These are phyloP conservation scores for Platalea minor DNA, from an alignment of 2,797 vertebrate genomes.

Conservation along the genomic window DNA sequence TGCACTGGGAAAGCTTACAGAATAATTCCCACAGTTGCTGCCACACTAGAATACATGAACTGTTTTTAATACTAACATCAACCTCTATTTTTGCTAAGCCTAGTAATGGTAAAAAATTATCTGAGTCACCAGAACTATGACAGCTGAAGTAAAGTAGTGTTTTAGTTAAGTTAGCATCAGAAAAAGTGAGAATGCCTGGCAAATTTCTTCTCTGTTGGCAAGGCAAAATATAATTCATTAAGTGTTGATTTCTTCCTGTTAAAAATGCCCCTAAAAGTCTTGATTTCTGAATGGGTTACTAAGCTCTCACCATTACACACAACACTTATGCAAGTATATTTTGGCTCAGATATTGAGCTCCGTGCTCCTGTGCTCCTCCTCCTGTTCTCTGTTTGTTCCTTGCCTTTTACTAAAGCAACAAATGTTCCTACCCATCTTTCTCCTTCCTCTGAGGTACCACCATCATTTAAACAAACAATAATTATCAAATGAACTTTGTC, in stretches of 20 bases:
- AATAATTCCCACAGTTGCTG: not conserved
- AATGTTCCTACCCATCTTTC: not conserved
- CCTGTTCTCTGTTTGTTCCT: not conserved
- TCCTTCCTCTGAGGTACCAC: not conserved
- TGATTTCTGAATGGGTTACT: not conserved
- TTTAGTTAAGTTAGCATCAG: not conserved
- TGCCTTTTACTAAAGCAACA: not conserved
- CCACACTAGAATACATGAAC: not conserved
- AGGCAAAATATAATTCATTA: not conserved
- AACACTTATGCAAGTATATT: not conserved
- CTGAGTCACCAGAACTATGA: not conserved
- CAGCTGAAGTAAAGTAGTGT: not conserved
- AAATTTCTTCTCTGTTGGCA: not conserved
- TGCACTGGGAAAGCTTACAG: not conserved
- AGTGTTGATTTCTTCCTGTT: not conserved
- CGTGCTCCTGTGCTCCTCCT: accelerated
- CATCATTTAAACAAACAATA: not conserved
- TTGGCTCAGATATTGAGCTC: not conserved
- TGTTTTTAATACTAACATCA: not conserved
- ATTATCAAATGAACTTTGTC: not conserved
- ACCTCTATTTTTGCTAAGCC: not conserved
- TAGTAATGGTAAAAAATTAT: not conserved
- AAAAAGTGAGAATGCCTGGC: not conserved
- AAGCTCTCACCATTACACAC: not conserved
- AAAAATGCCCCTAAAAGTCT: not conserved